Evolutionary conservation across 2,888 invertebrate species (phyloP).

Genomic region (Siphlonurus alternatus): DNA sequence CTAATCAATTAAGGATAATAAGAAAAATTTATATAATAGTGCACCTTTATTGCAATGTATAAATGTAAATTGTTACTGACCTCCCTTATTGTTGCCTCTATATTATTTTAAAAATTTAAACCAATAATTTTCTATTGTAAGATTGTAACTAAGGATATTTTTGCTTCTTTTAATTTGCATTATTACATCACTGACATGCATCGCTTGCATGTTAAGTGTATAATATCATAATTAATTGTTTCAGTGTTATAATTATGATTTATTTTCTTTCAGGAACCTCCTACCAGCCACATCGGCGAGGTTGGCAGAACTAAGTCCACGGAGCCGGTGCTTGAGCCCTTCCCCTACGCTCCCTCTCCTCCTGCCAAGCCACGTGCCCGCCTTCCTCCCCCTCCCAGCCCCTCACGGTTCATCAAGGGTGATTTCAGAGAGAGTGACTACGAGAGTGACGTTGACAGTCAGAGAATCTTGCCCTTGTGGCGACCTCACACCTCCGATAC

Average conservation of each 20-base stretch:
- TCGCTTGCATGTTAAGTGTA: no score
- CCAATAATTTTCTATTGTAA: no score
- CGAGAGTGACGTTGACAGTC: conserved; percentile 48
- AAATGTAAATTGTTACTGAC: no score
- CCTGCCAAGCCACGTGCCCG: conserved; percentile 22
- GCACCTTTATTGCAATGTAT: no score
- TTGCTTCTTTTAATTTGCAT: no score
- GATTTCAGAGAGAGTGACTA: conserved; percentile 52
- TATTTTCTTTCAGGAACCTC: neutral
- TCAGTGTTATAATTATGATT: neutral
- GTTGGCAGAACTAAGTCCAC: neutral
- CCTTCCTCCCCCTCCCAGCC: conserved; percentile 37
- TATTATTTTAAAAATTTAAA: no score
- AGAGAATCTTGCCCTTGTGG: conserved; percentile 43
- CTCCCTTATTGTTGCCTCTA: no score
- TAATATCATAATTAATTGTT: no score
- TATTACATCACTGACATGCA: no score
- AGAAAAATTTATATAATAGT: no score
- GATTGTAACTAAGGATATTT: no score
- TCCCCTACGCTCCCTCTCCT: conserved; percentile 29
- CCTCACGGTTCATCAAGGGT: conserved; percentile 45
- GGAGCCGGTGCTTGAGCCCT: conserved; percentile 25
- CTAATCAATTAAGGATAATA: no score
- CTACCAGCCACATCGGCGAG: neutral
- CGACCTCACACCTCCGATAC: conserved; percentile 32